phyloP scores from a whole-genome alignment of 2,113 vertebrate species.

The Scomber japonicus region DNA sequence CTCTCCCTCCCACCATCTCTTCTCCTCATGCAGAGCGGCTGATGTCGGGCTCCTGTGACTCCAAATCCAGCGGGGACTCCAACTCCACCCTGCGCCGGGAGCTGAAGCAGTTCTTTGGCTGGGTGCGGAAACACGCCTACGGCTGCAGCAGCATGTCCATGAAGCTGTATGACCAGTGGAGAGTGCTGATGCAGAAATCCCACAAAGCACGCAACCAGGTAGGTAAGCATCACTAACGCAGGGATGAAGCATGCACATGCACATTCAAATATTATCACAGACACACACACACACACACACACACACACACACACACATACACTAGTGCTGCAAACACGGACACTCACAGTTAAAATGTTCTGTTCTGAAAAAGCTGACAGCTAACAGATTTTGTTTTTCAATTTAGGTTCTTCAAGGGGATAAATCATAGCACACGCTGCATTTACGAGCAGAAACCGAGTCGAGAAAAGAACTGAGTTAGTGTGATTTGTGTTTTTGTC shows the following conservation, averaged over 20 bases:
- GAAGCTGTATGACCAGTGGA: slow-evolving; percentile 98
- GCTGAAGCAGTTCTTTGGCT: slow-evolving; percentile 98
- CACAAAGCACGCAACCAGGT: slow-evolving; percentile 99
- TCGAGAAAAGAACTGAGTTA: slow-evolving; percentile 61
- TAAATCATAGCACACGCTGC: slow-evolving; percentile 89
- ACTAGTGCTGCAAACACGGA: slow-evolving; percentile 1
- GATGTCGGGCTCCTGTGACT: slow-evolving; percentile 90
- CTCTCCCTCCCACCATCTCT: neutral
- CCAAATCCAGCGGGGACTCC: slow-evolving; percentile 91
- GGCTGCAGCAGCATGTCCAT: slow-evolving; percentile 97
- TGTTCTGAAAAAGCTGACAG: slow-evolving; percentile 25
- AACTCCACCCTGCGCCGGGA: slow-evolving; percentile 95
- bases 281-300: neutral
- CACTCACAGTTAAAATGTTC: neutral
- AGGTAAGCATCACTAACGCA: slow-evolving; percentile 86
- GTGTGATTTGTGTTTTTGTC: slow-evolving; percentile 52
- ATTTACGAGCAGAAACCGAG: slow-evolving; percentile 51
- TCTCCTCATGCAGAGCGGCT: slow-evolving; percentile 81
- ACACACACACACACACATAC: neutral
- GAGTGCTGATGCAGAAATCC: slow-evolving; percentile 98
- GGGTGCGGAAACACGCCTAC: slow-evolving; percentile 96
- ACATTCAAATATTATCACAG: neutral
- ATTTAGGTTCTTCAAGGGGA: slow-evolving; percentile 94
- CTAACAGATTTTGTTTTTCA: slow-evolving; percentile 69
- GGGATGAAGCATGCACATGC: slow-evolving; percentile 9